Evolutionary conservation across 2,797 vertebrate genomes (phyloP), one percentile per base, ranked within the genome.

Genomic region (Falco cherrug): DNA sequence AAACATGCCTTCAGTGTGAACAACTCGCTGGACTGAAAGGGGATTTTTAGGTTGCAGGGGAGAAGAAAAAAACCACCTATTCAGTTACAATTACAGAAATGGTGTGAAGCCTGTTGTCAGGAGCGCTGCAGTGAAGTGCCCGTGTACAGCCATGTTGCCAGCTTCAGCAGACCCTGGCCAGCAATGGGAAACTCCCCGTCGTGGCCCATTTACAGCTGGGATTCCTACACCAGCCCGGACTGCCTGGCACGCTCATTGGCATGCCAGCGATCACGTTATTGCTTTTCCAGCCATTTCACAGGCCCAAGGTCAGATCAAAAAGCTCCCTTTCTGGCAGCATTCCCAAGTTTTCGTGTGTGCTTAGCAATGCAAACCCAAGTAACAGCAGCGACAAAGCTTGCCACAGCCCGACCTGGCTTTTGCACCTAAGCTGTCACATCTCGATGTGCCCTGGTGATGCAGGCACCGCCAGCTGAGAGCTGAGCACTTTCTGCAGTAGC

Each of bases 241-340:
- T 41, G 41, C 56, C 69, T 45, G 78, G 68, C 53, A n/a, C 4
- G 1, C 51, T 86, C 10, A 2, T 31, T 83, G 65, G 37, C 56
- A 18, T 16, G 39, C 47, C 91, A 86, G 41, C 8, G 4, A 51
- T 59, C 2, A 2, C 5, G 1, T 51, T 51, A 11, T 4, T 81
- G 57, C 59, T 73, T 69, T 95, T 80, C 48, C 80, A 92, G 31
- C 48, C 20, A 10, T 74, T 85, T 91, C 74, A 70, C 48, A 79
- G 78, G 35, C 71, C 54, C 61, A 35, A 84, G 61, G 75, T 54
- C 70, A 84, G 83, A 70, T 1, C 11, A 50, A 89, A 71, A 85
- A 37, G 19, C 35, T 90, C 35, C 14, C 64, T 84, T 86, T 64
- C 85, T 84, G 79, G 45, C 63, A 78, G 35, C 3, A 1, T 73